These are phyloP conservation scores for Volucella inanis DNA, from an alignment of 2,888 invertebrate genomes.

Conservation along the genomic window DNA sequence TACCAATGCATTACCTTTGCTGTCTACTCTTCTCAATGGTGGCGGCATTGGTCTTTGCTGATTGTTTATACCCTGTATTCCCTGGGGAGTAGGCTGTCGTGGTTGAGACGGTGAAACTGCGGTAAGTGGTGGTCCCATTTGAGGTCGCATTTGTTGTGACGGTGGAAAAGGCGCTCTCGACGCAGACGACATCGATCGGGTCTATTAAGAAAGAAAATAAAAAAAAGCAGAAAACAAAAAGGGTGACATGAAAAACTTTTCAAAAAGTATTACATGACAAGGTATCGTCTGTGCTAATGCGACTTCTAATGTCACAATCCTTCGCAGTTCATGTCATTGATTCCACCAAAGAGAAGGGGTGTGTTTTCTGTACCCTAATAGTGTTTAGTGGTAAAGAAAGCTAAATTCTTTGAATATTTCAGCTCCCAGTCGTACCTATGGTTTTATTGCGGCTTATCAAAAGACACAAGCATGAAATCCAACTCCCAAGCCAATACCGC, in stretches of 20 bases:
- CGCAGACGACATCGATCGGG: conserved; percentile 80
- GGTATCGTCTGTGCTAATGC: conserved; percentile 15
- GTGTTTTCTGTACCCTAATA: not conserved
- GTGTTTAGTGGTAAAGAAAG: not conserved
- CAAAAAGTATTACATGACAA: conserved; percentile 16
- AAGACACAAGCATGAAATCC: conserved; percentile 44
- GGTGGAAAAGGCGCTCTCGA: conserved; percentile 76
- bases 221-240: not conserved
- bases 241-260: conserved; percentile 2
- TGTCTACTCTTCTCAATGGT: conserved; percentile 83
- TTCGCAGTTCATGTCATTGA: conserved; percentile 29
- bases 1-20: conserved; percentile 82
- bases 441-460: conserved; percentile 49
- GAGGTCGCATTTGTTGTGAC: conserved; percentile 75
- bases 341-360: conserved; percentile 16
- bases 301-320: conserved; percentile 34
- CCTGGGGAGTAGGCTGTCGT: conserved; percentile 79
- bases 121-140: conserved; percentile 80
- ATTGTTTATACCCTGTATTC: conserved; percentile 70
- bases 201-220: conserved; percentile 78
- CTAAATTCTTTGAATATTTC: conserved; percentile 26
- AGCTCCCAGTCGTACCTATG: conserved; percentile 1
- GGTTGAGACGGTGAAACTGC: conserved; percentile 77
- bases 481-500: conserved; percentile 8
- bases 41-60: conserved; percentile 80